Base-by-base conservation (phyloP, 2,113 vertebrate genomes). In the Ciconia boyciana region DNA sequence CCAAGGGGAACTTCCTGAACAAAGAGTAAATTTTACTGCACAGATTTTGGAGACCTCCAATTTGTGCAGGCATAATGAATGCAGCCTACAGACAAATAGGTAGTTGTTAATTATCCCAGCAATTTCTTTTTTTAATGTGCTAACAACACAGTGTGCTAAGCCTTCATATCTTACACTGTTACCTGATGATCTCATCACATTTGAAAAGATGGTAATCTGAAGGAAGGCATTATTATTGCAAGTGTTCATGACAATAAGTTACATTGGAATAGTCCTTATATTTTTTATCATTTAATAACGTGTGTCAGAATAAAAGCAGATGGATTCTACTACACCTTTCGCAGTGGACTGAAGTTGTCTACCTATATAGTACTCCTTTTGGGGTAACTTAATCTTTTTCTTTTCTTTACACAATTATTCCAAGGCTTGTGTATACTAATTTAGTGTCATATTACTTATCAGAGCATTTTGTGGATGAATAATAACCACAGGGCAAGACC, bases 61-160 rank as follows among this genome's bases (percentile, higher is more conserved):
- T 98, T 98, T 98, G 98, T 98, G 95, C 95, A 95, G 94, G 97
- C 97, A 93, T 98, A 98, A 98, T 98, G 98, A 98, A 98, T 98
- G 98, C 98, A 98, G 98, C 97, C 97, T 97, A 98, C 97, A 98
- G 98, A 98, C 98, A 98, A 98, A 98, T 98, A 98, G 98, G 98
- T 98, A 98, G 98, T 98, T 98, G 98, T 98, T 98, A 98, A 98
- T 98, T 98, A 98, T 98, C 98, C 98, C 97, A 98, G 98, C 97
- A 98, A 97, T 98, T 98, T 98, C 97, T 98, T 98, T 98, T 98
- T 98, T 97, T 97, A 98, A 98, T 97, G 98, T 97, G 98, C 97
- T 98, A 98, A 98, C 97, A 98, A 97, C 98, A 98, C 94, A 97
- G 97, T 62, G 20, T 93, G 86, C 96, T 97, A 97, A 98, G 97